Conservation (phyloP, 1,140 invertebrate species). For the Ganaspis sp. region DNA sequence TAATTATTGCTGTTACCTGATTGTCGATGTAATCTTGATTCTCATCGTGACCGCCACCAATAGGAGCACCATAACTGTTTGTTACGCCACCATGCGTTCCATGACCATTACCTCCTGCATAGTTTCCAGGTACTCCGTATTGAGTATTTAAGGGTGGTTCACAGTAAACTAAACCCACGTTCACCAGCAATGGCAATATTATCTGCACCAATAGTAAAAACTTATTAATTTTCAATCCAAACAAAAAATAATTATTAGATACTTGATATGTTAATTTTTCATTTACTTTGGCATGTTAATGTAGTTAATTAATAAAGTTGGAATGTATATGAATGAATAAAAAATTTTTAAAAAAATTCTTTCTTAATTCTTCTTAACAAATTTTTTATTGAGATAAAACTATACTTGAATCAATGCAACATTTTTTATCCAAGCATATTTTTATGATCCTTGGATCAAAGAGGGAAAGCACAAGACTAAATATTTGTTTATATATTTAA, state of each 20-base stretch:
- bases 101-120: constrained; percentile 61
- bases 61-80: constrained; percentile 69
- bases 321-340: no score
- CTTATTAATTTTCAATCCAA: not conserved
- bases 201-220: constrained; percentile 56
- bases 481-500: no score
- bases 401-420: no score
- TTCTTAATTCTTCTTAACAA: no score
- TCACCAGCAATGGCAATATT: constrained; percentile 58
- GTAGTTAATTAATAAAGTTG: no score
- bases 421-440: no score
- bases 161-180: constrained; percentile 59
- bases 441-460: no score
- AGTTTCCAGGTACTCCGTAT: constrained; percentile 73
- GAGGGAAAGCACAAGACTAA: no score
- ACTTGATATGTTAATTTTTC: no score
- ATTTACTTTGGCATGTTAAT: no score
- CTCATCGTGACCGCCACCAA: constrained; percentile 63
- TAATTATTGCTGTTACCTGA: constrained; percentile 61
- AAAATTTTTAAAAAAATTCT: no score
- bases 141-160: constrained; percentile 71
- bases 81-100: constrained; percentile 61
- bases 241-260: not conserved
- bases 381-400: no score
- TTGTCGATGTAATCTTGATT: constrained; percentile 73